These are phyloP conservation scores for Temnothorax unifasciatus DNA, from an alignment of 2,888 invertebrate genomes.

Conservation along the genomic window DNA sequence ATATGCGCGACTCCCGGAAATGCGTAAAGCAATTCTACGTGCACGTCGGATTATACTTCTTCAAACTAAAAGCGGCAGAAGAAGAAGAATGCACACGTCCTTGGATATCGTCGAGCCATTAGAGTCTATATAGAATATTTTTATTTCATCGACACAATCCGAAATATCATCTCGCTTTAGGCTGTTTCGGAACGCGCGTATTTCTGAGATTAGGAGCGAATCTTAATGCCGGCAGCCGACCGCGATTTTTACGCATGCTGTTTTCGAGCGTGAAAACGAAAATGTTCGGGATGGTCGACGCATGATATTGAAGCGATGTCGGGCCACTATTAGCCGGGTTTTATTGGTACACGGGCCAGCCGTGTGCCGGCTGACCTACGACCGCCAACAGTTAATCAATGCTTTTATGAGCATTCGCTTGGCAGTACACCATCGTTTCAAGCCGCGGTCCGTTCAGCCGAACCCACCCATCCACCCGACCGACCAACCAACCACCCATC, in stretches of 20 bases:
- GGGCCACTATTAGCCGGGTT: conserved; percentile 79
- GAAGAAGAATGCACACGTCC: neutral
- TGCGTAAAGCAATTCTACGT: conserved; percentile 33
- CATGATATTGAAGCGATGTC: conserved; percentile 75
- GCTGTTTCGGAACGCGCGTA: neutral
- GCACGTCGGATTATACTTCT: conserved; percentile 3
- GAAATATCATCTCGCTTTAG: neutral
- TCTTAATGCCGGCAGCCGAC: neutral
- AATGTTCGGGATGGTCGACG: conserved; percentile 62
- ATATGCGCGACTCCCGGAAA: conserved; percentile 51
- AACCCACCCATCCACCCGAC: conserved; percentile 50
- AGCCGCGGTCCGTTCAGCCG: conserved; percentile 56
- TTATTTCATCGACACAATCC: neutral
- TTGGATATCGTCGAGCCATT: neutral
- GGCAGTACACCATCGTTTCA: conserved; percentile 68
- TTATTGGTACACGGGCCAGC: conserved; percentile 78
- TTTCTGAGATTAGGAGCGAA: neutral
- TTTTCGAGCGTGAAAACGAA: conserved; percentile 62
- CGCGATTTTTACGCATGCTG: conserved; percentile 19
- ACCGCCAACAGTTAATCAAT: conserved; percentile 85
- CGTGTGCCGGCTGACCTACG: conserved; percentile 78
- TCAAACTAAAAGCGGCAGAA: conserved; percentile 20
- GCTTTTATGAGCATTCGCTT: conserved; percentile 83
- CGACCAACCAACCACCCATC: conserved; percentile 55
- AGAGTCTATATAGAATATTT: neutral